These are phyloP conservation scores for Botia almorhae DNA, from an alignment of 2,797 vertebrate genomes.

Conservation along the genomic window DNA sequence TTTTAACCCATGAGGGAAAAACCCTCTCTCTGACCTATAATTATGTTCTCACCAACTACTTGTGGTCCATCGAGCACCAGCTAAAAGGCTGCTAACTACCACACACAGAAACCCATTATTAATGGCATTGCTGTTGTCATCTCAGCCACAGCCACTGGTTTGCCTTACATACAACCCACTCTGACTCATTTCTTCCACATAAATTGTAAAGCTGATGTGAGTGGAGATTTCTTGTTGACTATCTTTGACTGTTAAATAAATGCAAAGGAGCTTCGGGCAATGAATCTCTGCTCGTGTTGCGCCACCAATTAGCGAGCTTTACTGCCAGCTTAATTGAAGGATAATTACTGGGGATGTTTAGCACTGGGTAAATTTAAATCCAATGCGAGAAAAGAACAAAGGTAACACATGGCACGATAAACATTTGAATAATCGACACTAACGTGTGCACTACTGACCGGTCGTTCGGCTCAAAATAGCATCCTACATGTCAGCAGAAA, in stretches of 20 bases:
- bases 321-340: constrained; percentile 39
- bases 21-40: constrained; percentile 31
- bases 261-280: constrained; percentile 14
- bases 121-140: constrained; percentile 22
- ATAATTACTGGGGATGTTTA: constrained; percentile 39
- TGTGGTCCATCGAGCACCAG: constrained; percentile 45
- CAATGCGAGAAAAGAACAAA: constrained; percentile 19
- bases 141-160: not conserved
- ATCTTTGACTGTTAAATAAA: constrained; percentile 33
- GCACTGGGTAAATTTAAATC: constrained; percentile 36
- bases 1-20: constrained; percentile 28
- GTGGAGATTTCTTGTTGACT: constrained; percentile 21
- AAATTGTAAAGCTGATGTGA: constrained; percentile 13
- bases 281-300: constrained; percentile 36
- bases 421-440: constrained; percentile 15
- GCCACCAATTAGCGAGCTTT: constrained; percentile 45
- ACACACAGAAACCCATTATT: constrained; percentile 47
- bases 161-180: not conserved
- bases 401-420: constrained; percentile 16
- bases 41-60: constrained; percentile 50
- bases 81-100: constrained; percentile 38
- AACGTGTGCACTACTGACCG: constrained; percentile 10
- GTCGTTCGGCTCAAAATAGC: constrained; percentile 5
- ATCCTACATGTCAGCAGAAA: not conserved
- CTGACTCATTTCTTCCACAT: constrained; percentile 23